phyloP scores from a whole-genome alignment of 2,113 vertebrate genomes.

The Prietella phreatophila region DNA sequence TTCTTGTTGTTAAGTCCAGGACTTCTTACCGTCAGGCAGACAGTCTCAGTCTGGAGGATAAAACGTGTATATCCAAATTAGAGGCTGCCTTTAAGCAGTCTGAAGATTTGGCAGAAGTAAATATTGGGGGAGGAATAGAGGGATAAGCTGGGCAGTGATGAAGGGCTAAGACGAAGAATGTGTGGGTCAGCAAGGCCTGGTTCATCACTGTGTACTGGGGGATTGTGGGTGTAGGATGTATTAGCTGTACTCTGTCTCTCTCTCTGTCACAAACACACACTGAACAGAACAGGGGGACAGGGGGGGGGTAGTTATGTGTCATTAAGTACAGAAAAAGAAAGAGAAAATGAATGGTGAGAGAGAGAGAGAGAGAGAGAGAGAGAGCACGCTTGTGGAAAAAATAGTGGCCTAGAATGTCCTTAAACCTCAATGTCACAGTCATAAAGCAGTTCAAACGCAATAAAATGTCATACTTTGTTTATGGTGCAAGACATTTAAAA shows the following conservation, averaged over 20 bases:
- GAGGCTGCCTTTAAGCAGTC: slow-evolving; percentile 2
- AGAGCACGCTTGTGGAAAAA: background rate
- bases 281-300: slow-evolving; percentile 19
- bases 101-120: slow-evolving; percentile 36
- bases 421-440: slow-evolving; percentile 15
- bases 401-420: background rate
- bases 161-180: slow-evolving; percentile 41
- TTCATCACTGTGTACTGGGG: slow-evolving; percentile 53
- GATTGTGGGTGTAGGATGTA: slow-evolving; percentile 45
- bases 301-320: background rate
- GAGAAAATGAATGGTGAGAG: background rate
- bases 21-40: background rate
- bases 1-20: background rate
- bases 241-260: slow-evolving; percentile 32
- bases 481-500: background rate
- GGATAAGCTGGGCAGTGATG: slow-evolving; percentile 36
- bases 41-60: slow-evolving; percentile 1
- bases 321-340: background rate
- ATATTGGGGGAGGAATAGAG: slow-evolving; percentile 42
- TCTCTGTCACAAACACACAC: slow-evolving; percentile 24
- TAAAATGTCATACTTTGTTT: slow-evolving; percentile 26
- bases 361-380: background rate
- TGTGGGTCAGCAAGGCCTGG: slow-evolving; percentile 53
- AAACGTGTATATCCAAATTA: slow-evolving; percentile 27
- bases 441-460: slow-evolving; percentile 9